Base-by-base conservation (phyloP, 2,113 vertebrate species). In the Aptenodytes forsteri region DNA sequence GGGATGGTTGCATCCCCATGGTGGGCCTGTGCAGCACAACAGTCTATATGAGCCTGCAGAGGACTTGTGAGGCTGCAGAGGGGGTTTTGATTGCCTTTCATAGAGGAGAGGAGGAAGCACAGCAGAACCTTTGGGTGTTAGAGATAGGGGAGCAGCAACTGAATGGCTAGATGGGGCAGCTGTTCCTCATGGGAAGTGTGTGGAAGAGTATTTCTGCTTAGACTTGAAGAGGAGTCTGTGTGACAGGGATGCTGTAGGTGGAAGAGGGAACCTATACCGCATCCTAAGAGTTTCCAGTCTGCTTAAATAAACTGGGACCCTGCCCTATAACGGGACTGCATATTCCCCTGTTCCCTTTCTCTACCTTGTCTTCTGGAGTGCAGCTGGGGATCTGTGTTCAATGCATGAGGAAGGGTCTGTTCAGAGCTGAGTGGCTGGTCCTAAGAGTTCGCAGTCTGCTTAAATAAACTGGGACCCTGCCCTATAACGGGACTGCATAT, bases 1-100 rank as follows among this genome's bases (percentile, higher is more conserved):
- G 58, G 78, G 11, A 18, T 3, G 4, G 49, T 2, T 17, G 21
- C n/a, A 9, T 27, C 47, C 17, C 19, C 3, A 2, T 3, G 13
- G 40, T 16, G 77, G 50, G 22, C 26, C 66, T 46, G 61, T 18
- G 38, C 70, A 36, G 34, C 83, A 4, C 54, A 20, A 71, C 38
- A 7, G 19, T 20, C 18, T 52, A 4, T 16, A 2, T 7, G 29
- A 78, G 17, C 64, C 65, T 47, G 49, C 34, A 7, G 15, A 62
- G 32, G 52, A 23, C 50, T 56, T 23, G 22, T 5, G 47, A 8
- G 30, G 42, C 79, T 64, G 32, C 38, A 46, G 55, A 27, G 42
- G 11, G 27, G 30, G 49, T 5, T 36, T 56, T 44, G 38, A 3
- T 38, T 38, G 54, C 32, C 9, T 29, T 69, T 38, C 0, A 0